These are phyloP conservation scores for Heterotis niloticus DNA, from an alignment of 2,113 vertebrate species.

Conservation along the genomic window DNA sequence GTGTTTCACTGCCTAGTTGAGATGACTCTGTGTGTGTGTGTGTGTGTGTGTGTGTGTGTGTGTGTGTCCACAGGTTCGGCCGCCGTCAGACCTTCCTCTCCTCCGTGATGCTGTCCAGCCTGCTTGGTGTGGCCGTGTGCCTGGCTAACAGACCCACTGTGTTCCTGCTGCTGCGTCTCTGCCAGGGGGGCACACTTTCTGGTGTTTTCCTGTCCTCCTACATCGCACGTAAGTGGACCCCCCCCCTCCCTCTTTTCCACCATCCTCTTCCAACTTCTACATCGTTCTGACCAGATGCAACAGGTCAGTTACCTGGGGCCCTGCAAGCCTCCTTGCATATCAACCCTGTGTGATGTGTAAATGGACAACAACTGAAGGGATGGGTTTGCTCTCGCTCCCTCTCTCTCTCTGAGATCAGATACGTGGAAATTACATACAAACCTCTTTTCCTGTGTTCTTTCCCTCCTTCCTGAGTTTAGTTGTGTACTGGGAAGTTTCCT, in stretches of 20 bases:
- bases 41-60: not conserved
- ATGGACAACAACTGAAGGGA: too few relatives aligned
- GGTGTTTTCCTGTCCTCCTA: conserved; percentile 77
- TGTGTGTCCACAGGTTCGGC: conserved; percentile 65
- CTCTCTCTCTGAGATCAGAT: not conserved
- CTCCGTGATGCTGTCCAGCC: conserved; percentile 64
- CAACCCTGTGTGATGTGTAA: too few relatives aligned
- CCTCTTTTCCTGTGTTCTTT: not conserved
- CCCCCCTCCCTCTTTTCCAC: not conserved
- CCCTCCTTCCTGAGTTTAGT: not conserved
- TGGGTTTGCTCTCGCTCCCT: not conserved
- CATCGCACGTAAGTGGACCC: conserved; percentile 63
- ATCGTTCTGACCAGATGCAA: not conserved
- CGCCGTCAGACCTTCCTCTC: conserved; percentile 65
- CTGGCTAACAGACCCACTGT: conserved; percentile 59
- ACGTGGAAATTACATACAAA: not conserved
- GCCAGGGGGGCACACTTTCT: conserved; percentile 64
- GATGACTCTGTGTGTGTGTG: not conserved
- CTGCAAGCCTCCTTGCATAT: too few relatives aligned
- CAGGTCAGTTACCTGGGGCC: too few relatives aligned
- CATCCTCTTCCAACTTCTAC: not conserved
- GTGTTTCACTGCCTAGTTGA: not conserved
- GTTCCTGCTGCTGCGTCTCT: conserved; percentile 67
- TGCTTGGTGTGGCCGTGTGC: conserved; percentile 61
- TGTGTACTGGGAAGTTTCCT: conserved; percentile 3